Base-by-base conservation (phyloP, 2,113 vertebrate genomes). In the Anthoscopus minutus region DNA sequence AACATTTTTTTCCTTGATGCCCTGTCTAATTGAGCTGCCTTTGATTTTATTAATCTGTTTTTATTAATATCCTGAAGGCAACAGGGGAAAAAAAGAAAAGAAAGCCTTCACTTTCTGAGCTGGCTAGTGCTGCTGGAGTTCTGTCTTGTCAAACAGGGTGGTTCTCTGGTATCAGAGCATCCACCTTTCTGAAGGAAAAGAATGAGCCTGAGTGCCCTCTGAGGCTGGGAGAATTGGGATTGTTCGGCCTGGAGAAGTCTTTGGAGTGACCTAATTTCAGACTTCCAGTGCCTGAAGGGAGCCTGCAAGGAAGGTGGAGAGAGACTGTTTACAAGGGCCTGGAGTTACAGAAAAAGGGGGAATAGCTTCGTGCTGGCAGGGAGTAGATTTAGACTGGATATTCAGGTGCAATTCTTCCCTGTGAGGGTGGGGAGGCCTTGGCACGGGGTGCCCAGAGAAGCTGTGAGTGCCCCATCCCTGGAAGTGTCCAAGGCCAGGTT, bases 1-100 rank as follows among this genome's bases (percentile, higher is more conserved):
- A 97, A 93, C 93, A 72, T 79, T 92, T 92, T 93, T 78, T 90
- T 91, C 91, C 91, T 95, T 92, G 91, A 92, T 69, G 67, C 77
- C 85, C 88, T 86, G 65, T 94, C 93, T 91, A 95, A 92, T 94
- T 97, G 89, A 37, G 74, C 83, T 93, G 88, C 33, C 94, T 97
- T 96, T 95, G 90, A 96, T 96, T 94, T 97, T 94, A 95, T 86
- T 96, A 95, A 97, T 97, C 95, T 97, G 89, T 88, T 97, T 96
- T 98, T 96, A 97, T 97, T 97, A 97, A 97, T 94, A 94, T 89
- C 97, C 97, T 64, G 28, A 95, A 97, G 96, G 97, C 97, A 96
- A 94, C 61, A 86, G 64, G 12, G 61, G 3, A 9, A 14, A 31
- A 19, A 40, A 58, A 48, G 57, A 47, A 37, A 47, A 62, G 48